A percentile compares a stretch with the other conserved stretches of the same genome.
phyloP scores from a whole-genome alignment of 2,113 vertebrate species.

The Promerops cafer region DNA sequence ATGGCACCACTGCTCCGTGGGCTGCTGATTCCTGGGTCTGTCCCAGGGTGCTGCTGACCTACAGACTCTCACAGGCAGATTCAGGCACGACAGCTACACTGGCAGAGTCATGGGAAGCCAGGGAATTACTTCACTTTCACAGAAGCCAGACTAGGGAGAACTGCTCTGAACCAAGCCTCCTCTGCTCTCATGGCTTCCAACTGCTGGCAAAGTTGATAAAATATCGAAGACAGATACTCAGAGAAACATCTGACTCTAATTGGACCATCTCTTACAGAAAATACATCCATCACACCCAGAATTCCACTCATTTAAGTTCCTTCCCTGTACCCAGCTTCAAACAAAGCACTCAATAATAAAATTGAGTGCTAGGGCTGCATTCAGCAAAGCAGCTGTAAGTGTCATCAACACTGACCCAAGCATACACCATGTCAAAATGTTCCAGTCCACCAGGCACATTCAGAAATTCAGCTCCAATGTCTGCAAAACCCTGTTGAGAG shows the following conservation, averaged over 20 bases:
- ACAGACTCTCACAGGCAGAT: background rate
- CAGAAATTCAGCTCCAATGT: background rate
- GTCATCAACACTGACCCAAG: background rate
- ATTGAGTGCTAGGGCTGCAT: background rate
- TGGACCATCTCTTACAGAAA: background rate
- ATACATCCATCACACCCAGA: background rate
- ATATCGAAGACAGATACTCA: background rate
- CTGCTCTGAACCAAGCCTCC: background rate
- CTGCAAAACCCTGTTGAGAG: background rate
- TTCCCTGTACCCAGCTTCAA: background rate
- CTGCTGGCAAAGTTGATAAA: background rate
- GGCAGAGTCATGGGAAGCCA: background rate
- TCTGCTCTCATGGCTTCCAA: background rate
- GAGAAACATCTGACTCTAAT: background rate
- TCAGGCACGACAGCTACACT: background rate
- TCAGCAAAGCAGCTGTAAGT: background rate
- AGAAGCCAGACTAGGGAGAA: background rate
- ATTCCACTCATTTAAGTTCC: background rate
- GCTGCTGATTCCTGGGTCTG: background rate
- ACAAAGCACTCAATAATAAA: background rate
- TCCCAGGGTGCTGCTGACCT: background rate
- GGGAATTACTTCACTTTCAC: background rate
- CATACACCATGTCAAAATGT: background rate
- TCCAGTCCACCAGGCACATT: background rate
- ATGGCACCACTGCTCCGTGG: background rate